phyloP scores from a whole-genome alignment of 2,888 invertebrate species.

The Atrina japonica region DNA sequence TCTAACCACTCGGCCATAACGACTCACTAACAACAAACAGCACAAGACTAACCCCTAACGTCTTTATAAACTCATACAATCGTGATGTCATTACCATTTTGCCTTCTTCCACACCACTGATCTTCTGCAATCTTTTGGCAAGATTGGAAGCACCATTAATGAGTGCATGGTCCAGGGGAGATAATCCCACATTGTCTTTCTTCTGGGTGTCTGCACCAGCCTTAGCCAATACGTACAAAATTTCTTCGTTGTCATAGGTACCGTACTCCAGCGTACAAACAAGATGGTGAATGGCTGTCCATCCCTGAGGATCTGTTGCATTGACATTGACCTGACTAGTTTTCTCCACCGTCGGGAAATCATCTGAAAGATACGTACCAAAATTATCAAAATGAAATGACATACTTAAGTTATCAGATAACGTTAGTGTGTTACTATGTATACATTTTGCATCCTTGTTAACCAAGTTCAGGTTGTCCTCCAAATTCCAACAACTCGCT shows the following conservation, averaged over 20 bases:
- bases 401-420: too few species aligned
- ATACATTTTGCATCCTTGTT: too few species aligned
- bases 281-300: slow-evolving; percentile 79
- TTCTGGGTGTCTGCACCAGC: slow-evolving; percentile 74
- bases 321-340: slow-evolving; percentile 74
- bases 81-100: slow-evolving; percentile 53
- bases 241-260: slow-evolving; percentile 79
- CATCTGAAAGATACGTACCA: too few species aligned
- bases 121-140: slow-evolving; percentile 65
- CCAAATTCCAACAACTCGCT: too few species aligned
- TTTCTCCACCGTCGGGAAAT: slow-evolving; percentile 55
- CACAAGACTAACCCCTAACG: too few species aligned
- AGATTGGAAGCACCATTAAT: slow-evolving; percentile 67
- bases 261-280: slow-evolving; percentile 78
- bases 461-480: too few species aligned
- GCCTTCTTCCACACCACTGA: slow-evolving; percentile 55
- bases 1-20: too few species aligned
- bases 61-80: too few species aligned
- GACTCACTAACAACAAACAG: too few species aligned
- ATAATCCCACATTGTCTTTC: slow-evolving; percentile 72
- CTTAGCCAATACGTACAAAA: slow-evolving; percentile 76
- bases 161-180: slow-evolving; percentile 71
- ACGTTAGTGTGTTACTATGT: too few species aligned
- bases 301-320: slow-evolving; percentile 75
- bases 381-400: too few species aligned